Evolutionary conservation across 2,113 vertebrate genomes (phyloP).

Genomic region (Aspiorhynchus laticeps): DNA sequence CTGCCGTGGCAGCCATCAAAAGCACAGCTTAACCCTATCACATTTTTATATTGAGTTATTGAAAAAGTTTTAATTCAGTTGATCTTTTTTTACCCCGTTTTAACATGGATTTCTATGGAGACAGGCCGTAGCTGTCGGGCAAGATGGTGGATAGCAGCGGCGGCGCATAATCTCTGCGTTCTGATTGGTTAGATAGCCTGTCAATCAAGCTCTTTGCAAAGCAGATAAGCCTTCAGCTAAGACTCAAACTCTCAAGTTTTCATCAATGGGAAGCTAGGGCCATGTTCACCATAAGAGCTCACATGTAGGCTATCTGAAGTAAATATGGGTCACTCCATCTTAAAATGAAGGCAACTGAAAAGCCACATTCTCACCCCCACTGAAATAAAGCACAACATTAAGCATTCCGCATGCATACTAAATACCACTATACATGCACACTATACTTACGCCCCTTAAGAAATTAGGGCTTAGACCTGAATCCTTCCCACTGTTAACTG

Average conservation of each 20-base stretch:
- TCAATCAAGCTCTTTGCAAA: too few species aligned
- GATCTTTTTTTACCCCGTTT: too few species aligned
- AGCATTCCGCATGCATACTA: not conserved
- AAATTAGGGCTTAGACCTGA: not conserved
- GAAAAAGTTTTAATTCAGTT: too few species aligned
- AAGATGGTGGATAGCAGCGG: too few species aligned
- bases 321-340: not conserved
- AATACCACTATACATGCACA: not conserved
- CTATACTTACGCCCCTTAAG: not conserved
- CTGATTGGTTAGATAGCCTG: too few species aligned
- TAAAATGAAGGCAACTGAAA: not conserved
- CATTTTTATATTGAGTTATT: too few species aligned
- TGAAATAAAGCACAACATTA: not conserved
- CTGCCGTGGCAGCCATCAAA: too few species aligned
- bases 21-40: too few species aligned
- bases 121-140: too few species aligned
- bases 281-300: not conserved
- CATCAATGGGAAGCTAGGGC: conserved; percentile 38
- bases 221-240: conserved; percentile 9
- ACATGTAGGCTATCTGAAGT: not conserved
- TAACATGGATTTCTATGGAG: too few species aligned
- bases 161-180: too few species aligned
- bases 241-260: conserved; percentile 43
- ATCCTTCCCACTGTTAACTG: not conserved
- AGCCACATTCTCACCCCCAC: not conserved